Evolutionary conservation across 2,888 invertebrate genomes (phyloP), one percentile per base, ranked within the genome.

Genomic region (Dryocosmus kuriphilus): DNA sequence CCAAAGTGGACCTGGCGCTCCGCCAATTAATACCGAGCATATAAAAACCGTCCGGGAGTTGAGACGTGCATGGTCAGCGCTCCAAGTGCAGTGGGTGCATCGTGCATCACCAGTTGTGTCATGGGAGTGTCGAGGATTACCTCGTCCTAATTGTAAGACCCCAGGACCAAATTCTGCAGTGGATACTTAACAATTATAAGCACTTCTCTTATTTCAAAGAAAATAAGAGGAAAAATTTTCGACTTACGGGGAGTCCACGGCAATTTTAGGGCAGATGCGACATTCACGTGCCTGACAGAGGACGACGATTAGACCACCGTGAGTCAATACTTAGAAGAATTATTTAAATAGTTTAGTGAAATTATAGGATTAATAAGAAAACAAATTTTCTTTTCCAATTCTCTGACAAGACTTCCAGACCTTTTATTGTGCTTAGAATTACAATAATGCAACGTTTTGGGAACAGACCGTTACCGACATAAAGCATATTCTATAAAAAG

Each of bases 21-120:
- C 55, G 80, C 81, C 81, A 80, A 80, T 82, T 79, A 77, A 76
- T 77, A 79, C 79, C 76, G 75, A 75, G 62, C 4, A 78, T 75
- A 32, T 61, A 79, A 79, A 79, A 80, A 60, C 46, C 77, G 76
- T 78, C 67, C 79, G 30, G 30, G 22, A 22, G 32, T 46, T 14
- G 55, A 82, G 83, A 82, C 85, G 85, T 82, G 86, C 84, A 86
- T 86, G 85, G 84, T 83, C 85, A 80, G 67, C 77, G 82, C 81
- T 79, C 84, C 86, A 84, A 86, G 88, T 88, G 88, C 88, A 88
- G 88, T 87, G 84, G 84, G 85, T 85, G 85, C 83, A 83, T 76
- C 74, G 81, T 82, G 86, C 79, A 82, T 77, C 81, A 77, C 80
- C 81, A 73, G 77, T 80, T 79, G 83, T 82, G 80, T 78, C 82